Evolutionary conservation across 2,113 vertebrate genomes (phyloP).

Genomic region (Prietella phreatophila): DNA sequence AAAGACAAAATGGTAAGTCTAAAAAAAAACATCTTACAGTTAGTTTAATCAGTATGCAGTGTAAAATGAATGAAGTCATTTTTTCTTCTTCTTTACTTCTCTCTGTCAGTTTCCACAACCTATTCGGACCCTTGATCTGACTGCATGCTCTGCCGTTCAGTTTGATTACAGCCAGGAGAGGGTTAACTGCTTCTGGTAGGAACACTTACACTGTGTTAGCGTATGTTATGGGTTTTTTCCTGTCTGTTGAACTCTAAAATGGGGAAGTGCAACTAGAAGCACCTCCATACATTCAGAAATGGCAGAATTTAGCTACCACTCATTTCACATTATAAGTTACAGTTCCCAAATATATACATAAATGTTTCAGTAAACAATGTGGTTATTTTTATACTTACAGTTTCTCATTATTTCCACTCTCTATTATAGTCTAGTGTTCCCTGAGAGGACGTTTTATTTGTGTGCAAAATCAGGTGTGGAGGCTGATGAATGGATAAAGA

Average conservation of each 20-base stretch:
- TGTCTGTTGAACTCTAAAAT: conserved; percentile 1
- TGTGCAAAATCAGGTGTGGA: conserved; percentile 91
- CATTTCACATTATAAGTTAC: neutral
- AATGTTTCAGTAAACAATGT: neutral
- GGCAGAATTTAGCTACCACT: neutral
- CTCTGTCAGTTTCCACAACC: conserved; percentile 81
- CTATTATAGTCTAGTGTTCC: conserved; percentile 86
- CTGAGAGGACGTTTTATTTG: conserved; percentile 89
- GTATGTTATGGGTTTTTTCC: conserved; percentile 1
- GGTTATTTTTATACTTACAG: neutral
- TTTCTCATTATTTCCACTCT: conserved; percentile 12
- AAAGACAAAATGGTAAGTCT: conserved; percentile 89
- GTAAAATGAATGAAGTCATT: neutral
- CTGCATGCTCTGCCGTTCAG: conserved; percentile 88
- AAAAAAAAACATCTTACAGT: neutral
- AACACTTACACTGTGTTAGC: neutral
- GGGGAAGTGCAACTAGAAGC: conserved; percentile 39
- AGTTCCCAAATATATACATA: neutral
- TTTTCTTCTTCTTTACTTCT: neutral
- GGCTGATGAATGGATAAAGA: conserved; percentile 96
- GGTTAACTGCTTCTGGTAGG: conserved; percentile 97
- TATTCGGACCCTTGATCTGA: conserved; percentile 86
- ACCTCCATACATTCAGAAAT: neutral
- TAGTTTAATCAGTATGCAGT: neutral
- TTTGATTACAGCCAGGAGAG: conserved; percentile 94